These are phyloP conservation scores for Takifugu flavidus DNA, from an alignment of 2,113 vertebrate species.

Conservation along the genomic window DNA sequence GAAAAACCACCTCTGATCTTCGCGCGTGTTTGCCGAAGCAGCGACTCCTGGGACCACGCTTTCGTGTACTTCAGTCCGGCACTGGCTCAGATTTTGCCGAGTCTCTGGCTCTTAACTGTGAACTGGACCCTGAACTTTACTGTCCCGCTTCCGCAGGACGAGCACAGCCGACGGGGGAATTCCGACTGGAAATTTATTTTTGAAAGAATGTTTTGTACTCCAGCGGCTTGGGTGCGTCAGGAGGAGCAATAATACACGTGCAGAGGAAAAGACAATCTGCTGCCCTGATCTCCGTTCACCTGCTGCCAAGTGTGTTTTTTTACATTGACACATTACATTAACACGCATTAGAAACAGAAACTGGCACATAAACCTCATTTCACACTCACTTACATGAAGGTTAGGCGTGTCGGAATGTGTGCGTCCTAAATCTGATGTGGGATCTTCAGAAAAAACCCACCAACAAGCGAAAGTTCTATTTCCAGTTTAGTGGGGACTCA, in stretches of 20 bases:
- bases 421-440: too few species aligned
- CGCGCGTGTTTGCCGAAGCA: too few species aligned
- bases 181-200: not conserved
- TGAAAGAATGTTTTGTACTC: not conserved
- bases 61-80: not conserved
- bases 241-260: not conserved
- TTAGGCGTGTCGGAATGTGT: too few species aligned
- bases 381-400: too few species aligned
- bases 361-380: too few species aligned
- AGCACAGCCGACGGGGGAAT: not conserved
- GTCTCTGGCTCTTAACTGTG: not conserved
- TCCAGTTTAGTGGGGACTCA: too few species aligned
- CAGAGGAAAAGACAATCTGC: too few species aligned
- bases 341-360: not conserved
- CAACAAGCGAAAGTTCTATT: too few species aligned
- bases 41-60: not conserved
- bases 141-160: too few species aligned
- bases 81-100: too few species aligned
- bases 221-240: not conserved
- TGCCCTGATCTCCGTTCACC: not conserved
- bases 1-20: constrained; percentile 12
- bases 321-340: not conserved
- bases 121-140: not conserved
- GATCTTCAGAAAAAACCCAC: too few species aligned
- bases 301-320: not conserved